These are phyloP conservation scores for Anthophora plumipes DNA, from an alignment of 2,888 invertebrate genomes.

Conservation along the genomic window DNA sequence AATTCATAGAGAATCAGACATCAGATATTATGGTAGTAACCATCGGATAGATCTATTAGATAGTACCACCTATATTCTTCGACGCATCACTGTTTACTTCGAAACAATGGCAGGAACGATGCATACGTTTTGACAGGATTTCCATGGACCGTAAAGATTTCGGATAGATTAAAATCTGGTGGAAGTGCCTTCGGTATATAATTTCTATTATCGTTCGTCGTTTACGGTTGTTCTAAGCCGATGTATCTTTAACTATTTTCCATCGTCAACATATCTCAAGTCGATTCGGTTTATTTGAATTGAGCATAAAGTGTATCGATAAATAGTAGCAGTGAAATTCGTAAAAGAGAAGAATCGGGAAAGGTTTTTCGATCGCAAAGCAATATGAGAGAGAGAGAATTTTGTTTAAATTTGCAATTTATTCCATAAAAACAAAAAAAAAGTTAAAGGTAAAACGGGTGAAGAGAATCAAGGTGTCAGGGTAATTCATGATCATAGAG, in stretches of 20 bases:
- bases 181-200: not conserved
- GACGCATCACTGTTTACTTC: not conserved
- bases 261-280: not conserved
- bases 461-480: not conserved
- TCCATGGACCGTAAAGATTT: not conserved
- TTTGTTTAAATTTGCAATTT: constrained; percentile 11
- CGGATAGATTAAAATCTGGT: not conserved
- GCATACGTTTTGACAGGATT: not conserved
- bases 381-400: too few species aligned
- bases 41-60: not conserved
- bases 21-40: not conserved
- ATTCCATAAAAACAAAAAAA: constrained; percentile 23
- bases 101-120: constrained; percentile 14
- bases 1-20: not conserved
- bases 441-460: not conserved
- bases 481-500: not conserved
- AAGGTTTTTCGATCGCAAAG: not conserved
- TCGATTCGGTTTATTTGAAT: too few species aligned
- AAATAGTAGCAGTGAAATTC: too few species aligned
- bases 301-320: too few species aligned
- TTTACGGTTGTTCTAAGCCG: too few species aligned
- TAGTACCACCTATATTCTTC: not conserved
- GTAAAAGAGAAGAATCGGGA: too few species aligned
- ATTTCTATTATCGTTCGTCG: not conserved
- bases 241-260: not conserved